These are phyloP conservation scores for Mythimna vitellina DNA, from an alignment of 2,888 invertebrate species.

Conservation along the genomic window DNA sequence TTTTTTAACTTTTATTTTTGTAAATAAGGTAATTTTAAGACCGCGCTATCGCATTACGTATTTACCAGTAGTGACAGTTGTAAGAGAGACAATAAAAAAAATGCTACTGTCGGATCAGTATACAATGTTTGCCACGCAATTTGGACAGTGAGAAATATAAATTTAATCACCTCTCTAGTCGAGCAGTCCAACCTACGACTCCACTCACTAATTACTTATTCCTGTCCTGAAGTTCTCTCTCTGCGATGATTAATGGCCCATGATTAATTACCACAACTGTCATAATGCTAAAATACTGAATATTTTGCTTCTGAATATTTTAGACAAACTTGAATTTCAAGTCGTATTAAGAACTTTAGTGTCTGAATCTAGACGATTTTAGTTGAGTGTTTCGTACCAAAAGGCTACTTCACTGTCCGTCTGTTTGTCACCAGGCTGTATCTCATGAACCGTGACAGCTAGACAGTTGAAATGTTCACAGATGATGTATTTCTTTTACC, in stretches of 20 bases:
- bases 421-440: too few species aligned
- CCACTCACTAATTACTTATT: conserved; percentile 50
- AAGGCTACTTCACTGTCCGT: too few species aligned
- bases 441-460: too few species aligned
- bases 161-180: conserved; percentile 31
- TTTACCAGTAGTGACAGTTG: too few species aligned
- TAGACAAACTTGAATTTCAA: background rate
- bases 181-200: conserved; percentile 8
- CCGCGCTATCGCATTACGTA: too few species aligned
- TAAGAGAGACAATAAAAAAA: background rate
- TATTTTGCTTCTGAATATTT: conserved; percentile 32
- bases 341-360: background rate
- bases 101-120: background rate
- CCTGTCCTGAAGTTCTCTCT: conserved; percentile 35
- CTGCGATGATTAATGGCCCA: conserved; percentile 56
- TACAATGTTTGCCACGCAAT: conserved; percentile 1
- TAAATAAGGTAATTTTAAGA: too few species aligned
- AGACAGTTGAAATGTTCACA: too few species aligned
- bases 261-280: conserved; percentile 57
- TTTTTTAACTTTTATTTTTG: too few species aligned
- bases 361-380: background rate
- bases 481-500: too few species aligned
- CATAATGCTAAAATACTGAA: conserved; percentile 25
- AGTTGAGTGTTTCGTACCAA: background rate
- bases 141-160: conserved; percentile 39